Base-by-base conservation (phyloP, 2,888 invertebrate genomes). In the Nemurella pictetii region DNA sequence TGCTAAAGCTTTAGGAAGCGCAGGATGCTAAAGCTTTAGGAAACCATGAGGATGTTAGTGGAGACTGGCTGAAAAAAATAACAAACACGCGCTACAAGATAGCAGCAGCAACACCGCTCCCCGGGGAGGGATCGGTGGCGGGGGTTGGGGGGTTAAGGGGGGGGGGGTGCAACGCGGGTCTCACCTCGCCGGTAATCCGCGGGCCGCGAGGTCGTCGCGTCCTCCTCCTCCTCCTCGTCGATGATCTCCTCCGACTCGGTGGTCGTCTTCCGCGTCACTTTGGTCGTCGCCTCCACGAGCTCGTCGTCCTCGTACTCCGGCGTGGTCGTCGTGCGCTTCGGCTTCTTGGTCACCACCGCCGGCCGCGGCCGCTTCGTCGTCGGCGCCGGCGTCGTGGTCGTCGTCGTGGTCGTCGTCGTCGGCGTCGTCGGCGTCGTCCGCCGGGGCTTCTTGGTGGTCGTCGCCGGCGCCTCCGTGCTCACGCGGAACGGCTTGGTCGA, bases 111-210 rank as follows among this genome's bases (percentile, higher is more conserved):
- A n/a, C n/a, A n/a, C n/a, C n/a, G n/a, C n/a, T n/a, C n/a, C n/a
- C n/a, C n/a, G n/a, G n/a, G n/a, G n/a, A n/a, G n/a, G n/a, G n/a
- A n/a, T n/a, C n/a, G n/a, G n/a, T n/a, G n/a, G n/a, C n/a, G n/a
- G n/a, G n/a, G n/a, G n/a, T n/a, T n/a, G n/a, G n/a, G n/a, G n/a
- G n/a, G n/a, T n/a, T n/a, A n/a, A n/a, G n/a, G n/a, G 26, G n/a
- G 74, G n/a, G 4, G 74, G 26, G n/a, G 26, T n/a, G n/a, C n/a
- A n/a, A n/a, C n/a, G n/a, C n/a, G n/a, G n/a, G n/a, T n/a, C 90
- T 89, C 89, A 91, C 91, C 90, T 88, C 89, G 89, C 88, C 89
- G 90, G 88, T 90, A 91, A 87, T 90, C 89, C 75, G 87, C 86
- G 2, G 86, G 88, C 86, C 88, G 88, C 84, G 87, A 80, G 4